phyloP scores from a whole-genome alignment of 2,113 vertebrate genomes.

The Pteruthius melanotis region DNA sequence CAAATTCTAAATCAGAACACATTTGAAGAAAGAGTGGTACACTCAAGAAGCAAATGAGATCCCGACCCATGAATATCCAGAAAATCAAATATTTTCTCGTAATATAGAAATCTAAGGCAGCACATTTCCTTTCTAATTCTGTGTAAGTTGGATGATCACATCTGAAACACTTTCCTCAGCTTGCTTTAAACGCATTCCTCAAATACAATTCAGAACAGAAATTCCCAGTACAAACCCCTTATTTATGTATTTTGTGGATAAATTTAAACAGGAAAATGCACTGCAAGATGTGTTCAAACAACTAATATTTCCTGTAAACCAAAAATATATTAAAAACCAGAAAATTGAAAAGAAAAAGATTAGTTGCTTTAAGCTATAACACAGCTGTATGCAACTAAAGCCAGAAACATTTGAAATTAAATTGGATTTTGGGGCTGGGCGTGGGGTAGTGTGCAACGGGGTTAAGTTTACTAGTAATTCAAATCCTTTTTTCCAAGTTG shows the following conservation, averaged over 20 bases:
- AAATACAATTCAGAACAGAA: conserved; percentile 48
- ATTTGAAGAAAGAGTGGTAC: background rate
- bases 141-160: conserved; percentile 30
- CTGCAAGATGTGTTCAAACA: conserved; percentile 59
- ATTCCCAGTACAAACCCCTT: background rate
- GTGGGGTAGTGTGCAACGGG: background rate
- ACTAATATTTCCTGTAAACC: conserved; percentile 48
- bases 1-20: background rate
- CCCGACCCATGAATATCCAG: background rate
- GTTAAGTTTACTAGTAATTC: conserved; percentile 22
- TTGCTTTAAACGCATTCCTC: conserved; percentile 43
- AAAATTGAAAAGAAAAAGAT: conserved; percentile 56
- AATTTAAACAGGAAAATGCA: conserved; percentile 61
- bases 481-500: conserved; percentile 35
- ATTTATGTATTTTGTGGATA: conserved; percentile 56
- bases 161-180: conserved; percentile 48
- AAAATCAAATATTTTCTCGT: background rate
- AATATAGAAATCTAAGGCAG: background rate
- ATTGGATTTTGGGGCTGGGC: background rate
- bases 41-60: background rate
- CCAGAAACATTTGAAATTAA: conserved; percentile 64
- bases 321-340: background rate
- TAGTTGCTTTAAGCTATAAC: conserved; percentile 59
- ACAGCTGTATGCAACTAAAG: conserved; percentile 69
- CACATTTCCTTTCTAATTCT: background rate